Evolutionary conservation across 2,113 vertebrate genomes (phyloP), one percentile per base, ranked within the genome.

Genomic region (Grammatotria lemairii): DNA sequence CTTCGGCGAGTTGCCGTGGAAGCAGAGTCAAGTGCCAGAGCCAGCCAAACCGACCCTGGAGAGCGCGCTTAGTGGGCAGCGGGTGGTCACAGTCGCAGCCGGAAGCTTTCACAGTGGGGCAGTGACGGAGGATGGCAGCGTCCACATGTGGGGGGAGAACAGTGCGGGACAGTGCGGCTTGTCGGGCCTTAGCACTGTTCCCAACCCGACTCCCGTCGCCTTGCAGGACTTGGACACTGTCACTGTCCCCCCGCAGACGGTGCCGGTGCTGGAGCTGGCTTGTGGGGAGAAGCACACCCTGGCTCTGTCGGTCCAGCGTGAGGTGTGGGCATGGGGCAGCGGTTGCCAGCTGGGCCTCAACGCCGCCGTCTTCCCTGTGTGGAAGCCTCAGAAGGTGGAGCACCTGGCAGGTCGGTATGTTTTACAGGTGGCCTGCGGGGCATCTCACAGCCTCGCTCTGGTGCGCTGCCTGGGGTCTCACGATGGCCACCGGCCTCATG

Each of bases 141-240:
- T 97, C 12, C 98, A 98, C 95, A 99, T 99, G 99, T 99, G 99
- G 99, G 99, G 99, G 13, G 96, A 97, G 91, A 99, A 99, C 81
- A 88, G 94, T 5, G 95, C 97, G 0, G 98, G 99, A n/a, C 99
- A 99, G 87, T 99, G 99, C 21, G 98, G 98, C 3, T 91, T 97
- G 35, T 94, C 96, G 1, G 94, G 96, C 40, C 96, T 97, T 82
- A 95, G 53, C 1, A 89, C 86, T 1, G 97, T 99, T 60, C 96
- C 97, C 9, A 97, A 98, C 81, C 99, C 99, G 1, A 97, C 96
- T 1, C 96, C 97, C 0, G 88, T 99, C 90, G 97, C 94, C 3
- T 96, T 99, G 82, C 90, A 96, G 78, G 97, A 98, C 87, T 94
- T 95, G 0, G 97, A 97, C 55, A 84, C 88, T 49, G 94, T 93